Percentiles rank a stretch among this genome's conserved stretches.
Conservation (phyloP, 2,797 vertebrate species). For the Coranthus polyacanthus region DNA sequence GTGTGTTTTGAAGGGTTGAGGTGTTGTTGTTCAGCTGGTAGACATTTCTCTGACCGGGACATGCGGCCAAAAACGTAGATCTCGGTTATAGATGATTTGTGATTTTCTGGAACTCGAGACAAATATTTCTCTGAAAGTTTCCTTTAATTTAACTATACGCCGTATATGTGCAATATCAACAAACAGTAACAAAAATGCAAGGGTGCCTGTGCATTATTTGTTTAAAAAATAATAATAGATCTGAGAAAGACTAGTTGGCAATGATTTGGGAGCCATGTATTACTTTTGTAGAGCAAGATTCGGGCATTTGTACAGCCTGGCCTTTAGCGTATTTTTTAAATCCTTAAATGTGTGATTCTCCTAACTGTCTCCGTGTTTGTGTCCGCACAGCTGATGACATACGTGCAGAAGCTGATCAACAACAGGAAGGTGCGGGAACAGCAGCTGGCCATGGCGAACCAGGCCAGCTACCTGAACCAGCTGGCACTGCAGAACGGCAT, state of each 20-base stretch:
- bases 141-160: too few relatives aligned
- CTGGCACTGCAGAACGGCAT: slow-evolving; percentile 90
- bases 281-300: too few relatives aligned
- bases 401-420: slow-evolving; percentile 96
- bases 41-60: background rate
- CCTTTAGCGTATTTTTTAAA: background rate
- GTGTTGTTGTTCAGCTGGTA: background rate
- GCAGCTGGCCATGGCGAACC: slow-evolving; percentile 92
- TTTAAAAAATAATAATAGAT: too few relatives aligned
- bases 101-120: background rate
- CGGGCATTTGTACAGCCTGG: too few relatives aligned
- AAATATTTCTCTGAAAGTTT: too few relatives aligned
- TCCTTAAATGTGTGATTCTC: background rate
- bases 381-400: slow-evolving; percentile 91
- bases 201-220: too few relatives aligned
- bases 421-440: slow-evolving; percentile 97
- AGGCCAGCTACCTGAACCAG: slow-evolving; percentile 92
- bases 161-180: too few relatives aligned
- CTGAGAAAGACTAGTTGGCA: too few relatives aligned
- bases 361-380: background rate
- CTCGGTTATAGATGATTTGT: background rate
- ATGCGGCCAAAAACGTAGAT: too few relatives aligned
- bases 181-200: too few relatives aligned
- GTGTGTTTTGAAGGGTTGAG: background rate
- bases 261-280: too few relatives aligned